Percentiles rank a stretch among this genome's conserved stretches.
phyloP scores from a whole-genome alignment of 2,797 vertebrate species.

The Corythornis leucogaster region DNA sequence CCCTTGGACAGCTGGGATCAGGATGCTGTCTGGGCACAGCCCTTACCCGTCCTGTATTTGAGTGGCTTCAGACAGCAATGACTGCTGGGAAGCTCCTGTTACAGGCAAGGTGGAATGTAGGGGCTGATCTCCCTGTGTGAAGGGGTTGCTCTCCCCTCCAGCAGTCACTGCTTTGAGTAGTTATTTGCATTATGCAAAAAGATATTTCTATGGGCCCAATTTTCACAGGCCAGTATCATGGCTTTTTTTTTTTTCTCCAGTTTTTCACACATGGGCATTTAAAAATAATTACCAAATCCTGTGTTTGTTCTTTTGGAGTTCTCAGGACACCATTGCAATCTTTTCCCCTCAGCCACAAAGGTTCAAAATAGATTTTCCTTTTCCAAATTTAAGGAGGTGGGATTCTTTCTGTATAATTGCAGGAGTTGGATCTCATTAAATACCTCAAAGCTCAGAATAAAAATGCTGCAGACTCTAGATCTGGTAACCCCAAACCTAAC shows the following conservation, averaged over 20 bases:
- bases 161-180: neutral
- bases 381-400: neutral
- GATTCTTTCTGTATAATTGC: neutral
- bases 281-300: neutral
- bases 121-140: neutral
- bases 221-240: neutral
- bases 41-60: neutral
- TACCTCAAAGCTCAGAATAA: neutral
- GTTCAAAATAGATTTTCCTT: neutral
- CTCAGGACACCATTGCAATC: neutral
- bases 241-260: no score
- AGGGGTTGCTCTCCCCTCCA: neutral
- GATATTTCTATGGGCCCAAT: no score
- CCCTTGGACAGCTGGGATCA: neutral
- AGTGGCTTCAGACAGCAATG: neutral
- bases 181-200: fast-evolving
- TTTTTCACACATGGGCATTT: neutral
- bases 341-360: neutral
- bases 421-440: neutral
- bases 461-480: neutral
- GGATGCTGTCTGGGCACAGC: neutral
- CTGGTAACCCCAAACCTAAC: neutral
- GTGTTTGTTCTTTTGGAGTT: neutral
- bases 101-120: neutral
- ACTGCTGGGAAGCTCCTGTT: neutral